phyloP scores from a whole-genome alignment of 2,888 invertebrate genomes.

The Aphrophora alni region DNA sequence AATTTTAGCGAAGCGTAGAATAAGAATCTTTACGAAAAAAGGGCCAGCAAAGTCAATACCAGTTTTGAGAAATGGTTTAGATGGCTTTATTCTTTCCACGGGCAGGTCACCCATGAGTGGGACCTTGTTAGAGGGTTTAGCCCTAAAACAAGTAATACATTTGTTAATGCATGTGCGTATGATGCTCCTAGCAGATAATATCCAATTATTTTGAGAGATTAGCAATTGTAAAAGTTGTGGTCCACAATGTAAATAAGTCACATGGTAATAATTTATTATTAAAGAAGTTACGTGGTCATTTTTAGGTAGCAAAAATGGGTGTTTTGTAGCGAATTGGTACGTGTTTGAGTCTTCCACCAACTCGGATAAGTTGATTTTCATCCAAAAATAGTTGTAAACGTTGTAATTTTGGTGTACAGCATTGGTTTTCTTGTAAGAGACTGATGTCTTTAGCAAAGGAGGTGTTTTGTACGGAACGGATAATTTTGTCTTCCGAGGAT shows the following conservation, averaged over 20 bases:
- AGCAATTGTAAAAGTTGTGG: constrained; percentile 1
- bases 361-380: constrained; percentile 28
- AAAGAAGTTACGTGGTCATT: constrained; percentile 20
- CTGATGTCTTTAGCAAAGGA: too few relatives aligned
- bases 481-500: neutral
- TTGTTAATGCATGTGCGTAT: neutral
- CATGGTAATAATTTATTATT: constrained; percentile 37
- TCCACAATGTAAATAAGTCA: constrained; percentile 7
- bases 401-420: neutral
- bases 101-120: constrained; percentile 31
- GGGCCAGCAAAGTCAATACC: constrained; percentile 26
- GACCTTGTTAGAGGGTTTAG: neutral
- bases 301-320: constrained; percentile 32
- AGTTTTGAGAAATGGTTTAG: constrained; percentile 17
- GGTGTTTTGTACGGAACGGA: too few relatives aligned
- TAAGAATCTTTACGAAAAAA: constrained; percentile 24
- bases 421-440: neutral
- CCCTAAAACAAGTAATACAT: constrained; percentile 21
- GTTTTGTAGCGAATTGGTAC: constrained; percentile 27
- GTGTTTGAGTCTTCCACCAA: constrained; percentile 40
- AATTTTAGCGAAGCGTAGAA: neutral
- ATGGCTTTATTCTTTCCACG: neutral
- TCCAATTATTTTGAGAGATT: constrained; percentile 6
- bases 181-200: neutral
- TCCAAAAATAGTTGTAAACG: constrained; percentile 10